Evolutionary conservation across 37 sponge, comb jelly and placozoan species (phyloP), one percentile per base, ranked within the genome.

Genomic region (Diacarnus erythraeanus): DNA sequence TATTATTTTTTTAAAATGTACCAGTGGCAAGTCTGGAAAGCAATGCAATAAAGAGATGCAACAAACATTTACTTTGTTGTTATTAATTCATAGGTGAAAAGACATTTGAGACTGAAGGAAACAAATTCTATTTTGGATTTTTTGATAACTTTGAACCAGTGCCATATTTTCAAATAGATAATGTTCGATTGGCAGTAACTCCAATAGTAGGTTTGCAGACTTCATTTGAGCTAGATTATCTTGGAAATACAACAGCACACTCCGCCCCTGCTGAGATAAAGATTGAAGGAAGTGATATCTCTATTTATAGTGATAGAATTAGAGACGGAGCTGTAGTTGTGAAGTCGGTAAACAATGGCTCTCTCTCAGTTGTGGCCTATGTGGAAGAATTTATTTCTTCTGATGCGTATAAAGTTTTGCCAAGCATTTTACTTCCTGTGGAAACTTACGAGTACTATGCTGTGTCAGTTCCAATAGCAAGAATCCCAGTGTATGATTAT

Each of bases 361-460:
- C 42, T 47, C 54, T 84, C 29, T 77, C 85, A 10, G 63, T 84
- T 10, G 59, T 84, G 30, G 85, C 72, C 29, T 42, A 69, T 6
- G 57, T 60, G 18, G 78, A 77, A 70, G 85, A 84, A 30, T 71
- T 42, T 37, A 44, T 44, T 2, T 76, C 77, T 2, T 42, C 60
- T 29, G 87, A 80, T 56, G 30, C 65, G 8, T 87, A 39, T 69
- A 75, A 38, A 44, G 82, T 69, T 2, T 59, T 80, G 22, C 82
- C 87, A 30, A 67, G 59, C 66, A 54, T 71, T 22, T 31, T 59
- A n/a, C 51, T 70, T 18, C 82, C 82, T 56, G 60, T 35, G 23
- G 70, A 61, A 20, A 37, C 27, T 22, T 87, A 87, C 59, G 72
- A 76, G 26, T 87, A 87, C 47, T 87, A 87, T 76, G 87, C 82